phyloP scores from a whole-genome alignment of 2,888 invertebrate genomes.

The Trilocha varians region DNA sequence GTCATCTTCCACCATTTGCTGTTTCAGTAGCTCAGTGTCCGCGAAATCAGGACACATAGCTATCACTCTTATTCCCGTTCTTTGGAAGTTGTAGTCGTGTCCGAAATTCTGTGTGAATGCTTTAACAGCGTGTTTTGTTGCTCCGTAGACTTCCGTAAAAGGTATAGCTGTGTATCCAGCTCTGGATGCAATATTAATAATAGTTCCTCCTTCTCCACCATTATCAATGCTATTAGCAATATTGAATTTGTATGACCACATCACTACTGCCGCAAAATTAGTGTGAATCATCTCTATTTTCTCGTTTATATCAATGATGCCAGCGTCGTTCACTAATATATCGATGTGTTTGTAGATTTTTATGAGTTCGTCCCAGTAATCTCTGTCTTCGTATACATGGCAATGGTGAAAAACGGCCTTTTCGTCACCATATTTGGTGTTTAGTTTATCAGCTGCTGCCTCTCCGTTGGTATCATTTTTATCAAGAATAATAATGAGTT shows the following conservation, averaged over 20 bases:
- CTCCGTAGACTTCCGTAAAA: constrained; percentile 72
- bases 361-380: no score
- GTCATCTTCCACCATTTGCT: no score
- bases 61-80: constrained; percentile 67
- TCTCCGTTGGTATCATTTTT: no score
- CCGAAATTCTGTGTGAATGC: constrained; percentile 69
- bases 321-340: constrained; percentile 1
- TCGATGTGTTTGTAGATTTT: neutral
- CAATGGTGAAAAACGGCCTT: no score
- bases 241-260: constrained; percentile 5
- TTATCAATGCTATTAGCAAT: constrained; percentile 70
- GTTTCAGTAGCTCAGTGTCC: no score
- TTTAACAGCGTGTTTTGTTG: constrained; percentile 72
- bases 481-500: no score
- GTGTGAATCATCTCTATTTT: neutral
- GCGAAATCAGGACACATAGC: constrained; percentile 51
- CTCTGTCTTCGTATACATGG: no score
- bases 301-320: neutral
- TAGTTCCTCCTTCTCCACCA: constrained; percentile 73
- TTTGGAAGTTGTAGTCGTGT: no score
- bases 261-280: neutral
- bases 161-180: constrained; percentile 67
- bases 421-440: no score
- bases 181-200: constrained; percentile 78
- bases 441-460: no score